Evolutionary conservation across 2,888 invertebrate species (phyloP), one percentile per base, ranked within the genome.

Genomic region (Catocala sponsa): DNA sequence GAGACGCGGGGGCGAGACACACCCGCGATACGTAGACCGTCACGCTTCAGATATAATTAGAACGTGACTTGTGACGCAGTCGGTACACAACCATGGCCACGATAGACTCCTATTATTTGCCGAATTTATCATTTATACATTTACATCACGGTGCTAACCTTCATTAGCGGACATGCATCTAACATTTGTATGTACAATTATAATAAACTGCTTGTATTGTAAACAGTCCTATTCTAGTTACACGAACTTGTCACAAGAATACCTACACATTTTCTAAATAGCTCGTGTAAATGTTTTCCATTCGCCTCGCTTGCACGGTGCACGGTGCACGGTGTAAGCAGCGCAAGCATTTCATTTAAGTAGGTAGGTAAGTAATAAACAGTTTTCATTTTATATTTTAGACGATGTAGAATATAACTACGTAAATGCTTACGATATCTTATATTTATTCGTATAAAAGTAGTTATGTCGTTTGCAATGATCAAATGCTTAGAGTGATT

Each of bases 1-100:
- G 0, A 5, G 52, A 49, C 82, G 85, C 89, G 89, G 88, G 79
- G 81, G 41, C 65, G 78, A 58, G 93, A 92, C 94, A 94, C 94
- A 93, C 94, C 93, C 93, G 91, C 76, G 46, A 42, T 49, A 55
- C 62, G 55, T 79, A 84, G 84, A 55, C 82, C 82, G 65, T 72
- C 78, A 76, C 66, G 75, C 73, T 76, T 70, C 65, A 68, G 64
- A 74, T 71, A 74, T 81, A 83, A 86, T 83, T 88, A 87, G 83
- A 81, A 70, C 63, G 55, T 57, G 61, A 51, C 53, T 44, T 46
- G 82, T 86, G 84, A 83, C 78, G 63, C 47, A 59, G 59, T 69
- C 54, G 55, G 65, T 71, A 63, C 61, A 55, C 55, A 58, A 65
- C 43, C 62, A 72, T 50, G 55, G 43, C 54, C 49, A 50, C 53